A percentile compares a stretch with the other conserved stretches of the same genome.
Evolutionary conservation across 1,140 invertebrate species (phyloP).

Genomic region (Drosophila kurseongensis): DNA sequence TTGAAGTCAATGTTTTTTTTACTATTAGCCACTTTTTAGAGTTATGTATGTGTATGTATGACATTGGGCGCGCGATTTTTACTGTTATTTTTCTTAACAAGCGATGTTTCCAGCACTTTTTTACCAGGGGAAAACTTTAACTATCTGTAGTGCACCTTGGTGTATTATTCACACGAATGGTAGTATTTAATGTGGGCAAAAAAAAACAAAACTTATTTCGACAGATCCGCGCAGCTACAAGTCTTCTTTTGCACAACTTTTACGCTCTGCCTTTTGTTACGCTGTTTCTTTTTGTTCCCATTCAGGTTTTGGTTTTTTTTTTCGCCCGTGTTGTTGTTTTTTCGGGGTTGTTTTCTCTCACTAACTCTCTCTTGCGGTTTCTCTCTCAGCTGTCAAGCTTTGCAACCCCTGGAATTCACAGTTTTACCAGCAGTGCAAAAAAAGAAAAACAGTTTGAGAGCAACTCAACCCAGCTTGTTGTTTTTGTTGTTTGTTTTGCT

Average conservation of each 20-base stretch:
- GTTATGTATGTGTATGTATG: constrained; percentile 20
- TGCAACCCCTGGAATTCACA: constrained; percentile 51
- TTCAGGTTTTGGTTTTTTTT: constrained; percentile 19
- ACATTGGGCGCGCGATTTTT: constrained; percentile 40
- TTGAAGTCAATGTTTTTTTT: background rate
- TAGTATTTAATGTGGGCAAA: constrained; percentile 28
- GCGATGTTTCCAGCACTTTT: constrained; percentile 26
- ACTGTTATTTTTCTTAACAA: background rate
- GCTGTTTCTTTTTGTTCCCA: constrained; percentile 61
- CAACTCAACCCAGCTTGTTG: constrained; percentile 17
- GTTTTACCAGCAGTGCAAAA: constrained; percentile 25
- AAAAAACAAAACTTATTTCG: constrained; percentile 51
- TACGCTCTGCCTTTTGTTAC: constrained; percentile 68
- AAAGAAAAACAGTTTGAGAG: constrained; percentile 39
- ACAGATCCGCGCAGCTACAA: constrained; percentile 74
- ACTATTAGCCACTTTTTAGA: constrained; percentile 14
- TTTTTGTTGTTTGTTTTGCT: constrained; percentile 48
- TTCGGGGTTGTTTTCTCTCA: constrained; percentile 45
- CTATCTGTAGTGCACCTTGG: background rate
- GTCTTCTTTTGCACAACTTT: constrained; percentile 81
- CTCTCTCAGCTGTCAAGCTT: constrained; percentile 46
- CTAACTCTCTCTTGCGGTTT: background rate
- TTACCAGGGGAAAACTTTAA: background rate
- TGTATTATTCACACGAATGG: constrained; percentile 1
- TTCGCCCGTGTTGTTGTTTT: constrained; percentile 30